Conservation (phyloP, 2,797 vertebrate species). For the Carcharodon carcharias region DNA sequence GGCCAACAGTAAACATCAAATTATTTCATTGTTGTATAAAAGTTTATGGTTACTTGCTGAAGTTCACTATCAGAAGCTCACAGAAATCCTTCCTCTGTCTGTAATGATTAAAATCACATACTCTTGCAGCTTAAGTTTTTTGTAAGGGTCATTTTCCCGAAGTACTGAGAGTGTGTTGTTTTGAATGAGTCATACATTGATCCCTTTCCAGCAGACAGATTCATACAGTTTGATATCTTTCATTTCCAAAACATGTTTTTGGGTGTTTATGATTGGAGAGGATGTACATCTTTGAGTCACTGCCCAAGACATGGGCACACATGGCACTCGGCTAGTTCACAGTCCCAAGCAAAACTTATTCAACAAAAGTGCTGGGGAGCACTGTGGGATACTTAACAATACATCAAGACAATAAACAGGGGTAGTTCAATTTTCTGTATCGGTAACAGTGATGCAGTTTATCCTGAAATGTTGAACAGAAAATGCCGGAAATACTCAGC, state of each 20-base stretch:
- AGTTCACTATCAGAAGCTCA: background rate
- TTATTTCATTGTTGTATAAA: background rate
- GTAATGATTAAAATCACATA: background rate
- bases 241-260: background rate
- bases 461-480: too few relatives aligned
- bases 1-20: background rate
- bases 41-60: background rate
- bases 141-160: background rate
- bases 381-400: background rate
- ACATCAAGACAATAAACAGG: background rate
- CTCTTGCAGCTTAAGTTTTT: background rate
- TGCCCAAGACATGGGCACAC: background rate
- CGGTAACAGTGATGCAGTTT: too few relatives aligned
- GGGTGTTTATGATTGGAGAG: background rate
- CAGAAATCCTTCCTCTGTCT: slow-evolving; percentile 20
- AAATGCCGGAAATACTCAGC: too few relatives aligned
- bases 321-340: background rate
- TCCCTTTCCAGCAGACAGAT: background rate
- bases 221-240: background rate
- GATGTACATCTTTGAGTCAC: background rate
- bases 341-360: background rate
- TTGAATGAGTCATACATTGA: background rate
- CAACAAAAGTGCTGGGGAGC: background rate
- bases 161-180: background rate
- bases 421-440: too few relatives aligned